These are phyloP conservation scores for Larimichthys crocea DNA, from an alignment of 2,113 vertebrate species.

Conservation along the genomic window DNA sequence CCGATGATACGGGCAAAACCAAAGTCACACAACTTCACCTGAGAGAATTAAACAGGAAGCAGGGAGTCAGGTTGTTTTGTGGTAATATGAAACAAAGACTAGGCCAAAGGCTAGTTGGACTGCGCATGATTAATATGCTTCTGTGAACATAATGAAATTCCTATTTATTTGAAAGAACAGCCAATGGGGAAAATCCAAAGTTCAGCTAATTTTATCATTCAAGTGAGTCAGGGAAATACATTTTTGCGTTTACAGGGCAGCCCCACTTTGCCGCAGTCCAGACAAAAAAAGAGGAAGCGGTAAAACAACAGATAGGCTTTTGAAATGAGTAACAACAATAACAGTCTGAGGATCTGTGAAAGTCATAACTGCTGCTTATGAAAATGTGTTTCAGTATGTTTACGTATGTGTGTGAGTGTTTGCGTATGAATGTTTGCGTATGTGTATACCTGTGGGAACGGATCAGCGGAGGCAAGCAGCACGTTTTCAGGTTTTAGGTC, in stretches of 20 bases:
- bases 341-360: neutral
- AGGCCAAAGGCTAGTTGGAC: neutral
- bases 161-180: no score
- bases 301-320: neutral
- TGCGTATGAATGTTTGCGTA: neutral
- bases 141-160: no score
- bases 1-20: slow-evolving; percentile 95
- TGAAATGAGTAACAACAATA: neutral
- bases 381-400: neutral
- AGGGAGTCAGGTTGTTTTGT: neutral
- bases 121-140: no score
- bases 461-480: slow-evolving; percentile 90
- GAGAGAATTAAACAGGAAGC: neutral
- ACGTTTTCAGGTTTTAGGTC: slow-evolving; percentile 95
- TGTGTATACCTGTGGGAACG: slow-evolving; percentile 88
- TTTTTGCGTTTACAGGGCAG: neutral
- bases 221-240: neutral
- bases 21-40: slow-evolving; percentile 96
- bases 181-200: neutral
- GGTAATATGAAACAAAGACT: neutral
- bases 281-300: neutral
- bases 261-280: neutral
- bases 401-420: neutral
- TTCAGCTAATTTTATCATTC: neutral
- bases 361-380: neutral